Evolutionary conservation across 1,140 invertebrate genomes (phyloP), one percentile per base, ranked within the genome.

Genomic region (Papilio xuthus): DNA sequence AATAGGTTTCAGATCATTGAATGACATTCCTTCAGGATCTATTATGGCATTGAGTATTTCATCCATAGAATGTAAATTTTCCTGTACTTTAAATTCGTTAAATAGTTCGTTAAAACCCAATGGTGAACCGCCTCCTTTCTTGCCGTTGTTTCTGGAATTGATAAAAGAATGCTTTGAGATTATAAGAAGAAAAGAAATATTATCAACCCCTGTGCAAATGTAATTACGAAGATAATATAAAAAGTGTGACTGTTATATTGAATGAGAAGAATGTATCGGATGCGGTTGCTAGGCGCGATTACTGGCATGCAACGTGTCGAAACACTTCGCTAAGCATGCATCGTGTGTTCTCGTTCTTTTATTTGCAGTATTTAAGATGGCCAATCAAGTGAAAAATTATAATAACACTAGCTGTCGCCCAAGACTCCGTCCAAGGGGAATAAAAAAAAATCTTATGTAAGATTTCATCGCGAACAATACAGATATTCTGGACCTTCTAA

Each of bases 21-120:
- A 98, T 26, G 97, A 98, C 97, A 98, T 98, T 71, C 98, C 97
- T 88, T 98, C 97, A 0, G 97, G 96, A 93, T 98, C 97, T 80
- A 98, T 97, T 84, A 98, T 98, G 82, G 96, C 96, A 82, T 96
- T 96, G 18, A 98, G 94, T 77, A 98, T 98, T 86, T 98, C 97
- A 90, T 98, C 97, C 90, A 98, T 96, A 74, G 96, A 98, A 85
- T 97, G 96, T 32, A 98, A 94, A 81, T 97, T 97, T 91, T 98
- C 97, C 92, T 98, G 97, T 80, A 97, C 95, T 78, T 96, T 95
- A 84, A 98, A 97, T 94, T 97, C 97, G 87, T 97, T 96, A 90
- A 97, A 97, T 73, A 97, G 93, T 92, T 97, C 97, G 78, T 96
- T 96, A 89, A 98, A 97, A 78, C 97, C 97, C 72, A 97, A 94